Conservation (phyloP, 2,113 vertebrate genomes). For the Thymallus thymallus region DNA sequence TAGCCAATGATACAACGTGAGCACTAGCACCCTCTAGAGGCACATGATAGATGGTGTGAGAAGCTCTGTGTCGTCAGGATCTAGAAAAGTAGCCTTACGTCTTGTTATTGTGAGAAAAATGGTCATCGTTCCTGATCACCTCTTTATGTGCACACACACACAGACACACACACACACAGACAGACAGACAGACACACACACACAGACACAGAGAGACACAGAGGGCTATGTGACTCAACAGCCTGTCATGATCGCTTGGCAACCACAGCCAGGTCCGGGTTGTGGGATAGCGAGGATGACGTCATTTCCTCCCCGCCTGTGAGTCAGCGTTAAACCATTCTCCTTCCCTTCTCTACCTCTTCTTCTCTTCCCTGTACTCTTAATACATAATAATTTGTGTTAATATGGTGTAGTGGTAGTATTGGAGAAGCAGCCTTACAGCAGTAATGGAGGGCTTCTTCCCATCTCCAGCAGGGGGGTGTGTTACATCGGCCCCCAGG, state of each 20-base stretch:
- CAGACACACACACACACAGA: slow-evolving; percentile 9
- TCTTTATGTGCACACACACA: slow-evolving; percentile 14
- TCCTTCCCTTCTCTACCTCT: slow-evolving; percentile 24
- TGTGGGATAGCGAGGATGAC: slow-evolving; percentile 53
- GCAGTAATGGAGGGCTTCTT: slow-evolving; percentile 98
- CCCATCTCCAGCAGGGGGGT: slow-evolving; percentile 95
- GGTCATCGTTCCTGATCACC: background rate
- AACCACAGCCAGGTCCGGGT: slow-evolving; percentile 64
- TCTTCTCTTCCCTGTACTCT: background rate
- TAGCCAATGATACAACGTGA: background rate
- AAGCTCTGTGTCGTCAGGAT: slow-evolving; percentile 14
- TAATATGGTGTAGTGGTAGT: background rate
- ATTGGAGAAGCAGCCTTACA: slow-evolving; percentile 72
- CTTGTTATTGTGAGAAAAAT: background rate
- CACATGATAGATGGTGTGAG: background rate
- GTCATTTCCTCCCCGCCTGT: slow-evolving; percentile 61
- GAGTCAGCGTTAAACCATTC: slow-evolving; percentile 63
- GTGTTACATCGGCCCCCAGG: slow-evolving; percentile 96
- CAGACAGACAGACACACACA: slow-evolving; percentile 4
- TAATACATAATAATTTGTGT: slow-evolving; percentile 2
- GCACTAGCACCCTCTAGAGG: slow-evolving; percentile 36
- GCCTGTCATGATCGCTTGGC: slow-evolving; percentile 66
- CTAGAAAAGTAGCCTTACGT: background rate
- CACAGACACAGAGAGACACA: too few relatives aligned
- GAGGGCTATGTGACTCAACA: slow-evolving; percentile 55